Conservation (phyloP, 2,113 vertebrate genomes). For the Sebastes schlegelii region DNA sequence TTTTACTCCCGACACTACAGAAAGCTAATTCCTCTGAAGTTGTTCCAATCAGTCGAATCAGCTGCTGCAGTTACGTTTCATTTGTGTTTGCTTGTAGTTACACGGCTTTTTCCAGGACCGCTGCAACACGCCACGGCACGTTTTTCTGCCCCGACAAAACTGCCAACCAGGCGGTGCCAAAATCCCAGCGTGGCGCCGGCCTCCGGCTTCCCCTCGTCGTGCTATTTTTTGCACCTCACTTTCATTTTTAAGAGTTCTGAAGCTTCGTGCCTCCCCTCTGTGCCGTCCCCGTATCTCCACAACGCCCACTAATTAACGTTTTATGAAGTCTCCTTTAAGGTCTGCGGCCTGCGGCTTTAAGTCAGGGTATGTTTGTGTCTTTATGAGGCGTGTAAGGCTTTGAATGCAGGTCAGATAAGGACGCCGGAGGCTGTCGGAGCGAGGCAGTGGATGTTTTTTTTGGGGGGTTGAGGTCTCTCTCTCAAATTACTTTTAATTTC, state of each 20-base stretch:
- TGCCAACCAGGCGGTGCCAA: background rate
- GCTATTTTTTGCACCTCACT: conserved; percentile 50
- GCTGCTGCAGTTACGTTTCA: conserved; percentile 1
- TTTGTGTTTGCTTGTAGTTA: conserved; percentile 7
- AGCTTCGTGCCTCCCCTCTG: background rate
- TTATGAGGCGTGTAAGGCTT: conserved; percentile 24
- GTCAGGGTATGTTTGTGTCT: conserved; percentile 47
- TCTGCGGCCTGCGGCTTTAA: conserved; percentile 55
- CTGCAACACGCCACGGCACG: conserved; percentile 1
- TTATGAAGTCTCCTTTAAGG: conserved; percentile 49
- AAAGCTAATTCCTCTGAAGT: background rate
- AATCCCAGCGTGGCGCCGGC: background rate
- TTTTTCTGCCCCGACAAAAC: background rate
- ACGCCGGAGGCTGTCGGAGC: background rate
- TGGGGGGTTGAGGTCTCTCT: background rate
- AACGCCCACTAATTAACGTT: conserved; percentile 49
- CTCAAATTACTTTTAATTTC: background rate
- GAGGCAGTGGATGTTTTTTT: background rate
- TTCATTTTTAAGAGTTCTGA: conserved; percentile 26
- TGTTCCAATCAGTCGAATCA: background rate
- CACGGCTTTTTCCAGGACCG: background rate
- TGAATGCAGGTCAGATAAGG: conserved; percentile 35
- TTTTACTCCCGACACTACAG: background rate
- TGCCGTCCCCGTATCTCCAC: background rate
- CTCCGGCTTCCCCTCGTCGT: conserved; percentile 3